A percentile compares a stretch with the other conserved stretches of the same genome.
phyloP scores from a whole-genome alignment of 2,888 invertebrate genomes.

The Ectobius pallidus region DNA sequence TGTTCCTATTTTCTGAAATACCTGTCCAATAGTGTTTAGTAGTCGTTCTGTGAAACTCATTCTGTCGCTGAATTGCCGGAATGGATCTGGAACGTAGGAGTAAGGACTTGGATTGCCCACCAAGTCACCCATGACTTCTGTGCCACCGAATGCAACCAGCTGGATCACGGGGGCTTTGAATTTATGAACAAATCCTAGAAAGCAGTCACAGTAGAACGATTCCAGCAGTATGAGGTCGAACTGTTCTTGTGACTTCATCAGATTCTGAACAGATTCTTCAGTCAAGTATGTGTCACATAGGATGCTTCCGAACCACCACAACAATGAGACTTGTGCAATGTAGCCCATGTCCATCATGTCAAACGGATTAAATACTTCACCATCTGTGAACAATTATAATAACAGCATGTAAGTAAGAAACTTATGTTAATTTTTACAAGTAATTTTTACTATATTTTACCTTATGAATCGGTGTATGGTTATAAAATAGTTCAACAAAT shows the following conservation, averaged over 20 bases:
- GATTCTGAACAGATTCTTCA: slow-evolving; percentile 11
- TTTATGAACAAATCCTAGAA: slow-evolving; percentile 37
- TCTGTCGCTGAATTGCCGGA: slow-evolving; percentile 57
- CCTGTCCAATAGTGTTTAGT: slow-evolving; percentile 54
- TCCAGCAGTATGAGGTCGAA: slow-evolving; percentile 41
- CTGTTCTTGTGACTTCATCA: slow-evolving; percentile 20
- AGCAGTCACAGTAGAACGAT: slow-evolving; percentile 37
- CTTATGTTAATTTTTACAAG: no score
- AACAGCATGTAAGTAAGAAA: no score
- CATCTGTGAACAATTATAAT: no score
- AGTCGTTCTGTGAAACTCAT: slow-evolving; percentile 57
- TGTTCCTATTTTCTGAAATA: neutral
- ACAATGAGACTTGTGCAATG: neutral
- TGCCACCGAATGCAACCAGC: slow-evolving; percentile 56
- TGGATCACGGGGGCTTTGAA: slow-evolving; percentile 48
- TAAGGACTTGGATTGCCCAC: slow-evolving; percentile 58
- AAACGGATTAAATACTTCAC: no score
- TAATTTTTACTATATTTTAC: no score
- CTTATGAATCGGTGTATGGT: no score
- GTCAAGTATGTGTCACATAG: neutral
- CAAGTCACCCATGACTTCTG: slow-evolving; percentile 56
- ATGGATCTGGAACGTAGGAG: slow-evolving; percentile 59
- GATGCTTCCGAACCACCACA: neutral
- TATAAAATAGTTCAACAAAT: no score
- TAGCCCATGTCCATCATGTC: no score